These are phyloP conservation scores for Trichogramma evanescens DNA, from an alignment of 2,888 invertebrate species.

Conservation along the genomic window DNA sequence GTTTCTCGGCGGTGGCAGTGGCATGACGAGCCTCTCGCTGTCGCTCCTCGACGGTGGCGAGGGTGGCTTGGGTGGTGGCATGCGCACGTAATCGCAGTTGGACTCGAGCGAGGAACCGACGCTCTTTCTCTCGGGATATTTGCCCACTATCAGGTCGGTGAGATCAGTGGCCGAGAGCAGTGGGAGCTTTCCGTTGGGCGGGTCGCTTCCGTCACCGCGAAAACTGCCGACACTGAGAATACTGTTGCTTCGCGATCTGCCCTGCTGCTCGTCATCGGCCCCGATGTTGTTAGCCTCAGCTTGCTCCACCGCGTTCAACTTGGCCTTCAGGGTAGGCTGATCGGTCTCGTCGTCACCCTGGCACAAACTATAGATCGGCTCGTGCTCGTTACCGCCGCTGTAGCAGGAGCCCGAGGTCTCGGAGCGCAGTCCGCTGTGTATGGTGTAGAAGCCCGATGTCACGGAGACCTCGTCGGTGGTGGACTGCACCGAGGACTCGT, in stretches of 20 bases:
- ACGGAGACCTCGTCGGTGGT: slow-evolving; percentile 45
- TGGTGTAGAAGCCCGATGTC: slow-evolving; percentile 45
- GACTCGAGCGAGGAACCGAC: slow-evolving; percentile 81
- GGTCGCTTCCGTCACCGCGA: slow-evolving; percentile 84
- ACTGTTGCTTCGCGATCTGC: slow-evolving; percentile 58
- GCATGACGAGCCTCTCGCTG: slow-evolving; percentile 7
- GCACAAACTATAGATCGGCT: slow-evolving; percentile 44
- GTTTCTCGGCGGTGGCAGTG: slow-evolving; percentile 54
- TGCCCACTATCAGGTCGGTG: slow-evolving; percentile 75
- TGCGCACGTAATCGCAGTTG: slow-evolving; percentile 82
- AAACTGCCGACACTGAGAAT: slow-evolving; percentile 76
- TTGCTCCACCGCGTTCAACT: not conserved
- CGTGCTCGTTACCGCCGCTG: slow-evolving; percentile 33
- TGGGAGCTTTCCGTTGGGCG: slow-evolving; percentile 66
- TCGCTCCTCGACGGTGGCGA: slow-evolving; percentile 52
- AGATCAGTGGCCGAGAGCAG: slow-evolving; percentile 75
- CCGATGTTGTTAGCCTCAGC: not conserved
- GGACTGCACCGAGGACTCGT: slow-evolving; percentile 42
- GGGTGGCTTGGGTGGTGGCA: slow-evolving; percentile 59
- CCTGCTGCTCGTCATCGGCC: slow-evolving; percentile 20
- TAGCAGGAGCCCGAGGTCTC: slow-evolving; percentile 44
- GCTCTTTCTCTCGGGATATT: slow-evolving; percentile 70
- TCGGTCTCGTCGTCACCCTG: slow-evolving; percentile 34
- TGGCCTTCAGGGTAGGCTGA: slow-evolving; percentile 17
- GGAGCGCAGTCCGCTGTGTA: slow-evolving; percentile 42